These are phyloP conservation scores for Drosophila pruinosa DNA, from an alignment of 1,140 invertebrate genomes.

Conservation along the genomic window DNA sequence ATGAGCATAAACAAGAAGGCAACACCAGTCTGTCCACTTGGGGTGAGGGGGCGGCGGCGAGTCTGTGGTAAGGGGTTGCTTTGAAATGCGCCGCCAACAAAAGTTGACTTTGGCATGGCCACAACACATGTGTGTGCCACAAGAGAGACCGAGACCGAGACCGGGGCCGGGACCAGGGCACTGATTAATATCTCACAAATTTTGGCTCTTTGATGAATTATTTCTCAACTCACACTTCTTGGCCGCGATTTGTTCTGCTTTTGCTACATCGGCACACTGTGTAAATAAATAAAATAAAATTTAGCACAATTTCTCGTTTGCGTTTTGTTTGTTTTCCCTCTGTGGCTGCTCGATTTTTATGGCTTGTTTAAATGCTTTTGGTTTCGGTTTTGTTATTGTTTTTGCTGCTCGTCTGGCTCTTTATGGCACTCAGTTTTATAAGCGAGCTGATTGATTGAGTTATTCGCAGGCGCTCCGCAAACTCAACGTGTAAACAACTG, in stretches of 20 bases:
- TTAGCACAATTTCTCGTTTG: conserved; percentile 62
- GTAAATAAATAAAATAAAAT: conserved; percentile 65
- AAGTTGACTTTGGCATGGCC: conserved; percentile 66
- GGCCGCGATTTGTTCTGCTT: conserved; percentile 51
- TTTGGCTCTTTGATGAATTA: conserved; percentile 73
- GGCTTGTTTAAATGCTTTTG: conserved; percentile 60
- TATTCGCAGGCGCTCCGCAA: conserved; percentile 4
- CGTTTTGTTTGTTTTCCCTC: conserved; percentile 52
- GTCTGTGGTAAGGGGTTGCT: conserved; percentile 3
- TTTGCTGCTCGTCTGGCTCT: conserved; percentile 1
- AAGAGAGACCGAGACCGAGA: background rate
- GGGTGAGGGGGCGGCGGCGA: background rate
- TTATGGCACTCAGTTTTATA: conserved; percentile 35
- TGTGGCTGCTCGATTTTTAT: conserved; percentile 63
- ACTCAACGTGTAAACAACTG: conserved; percentile 8
- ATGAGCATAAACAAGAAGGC: conserved; percentile 49
- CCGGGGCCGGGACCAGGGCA: background rate
- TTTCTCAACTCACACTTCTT: conserved; percentile 51
- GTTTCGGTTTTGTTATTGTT: conserved; percentile 16
- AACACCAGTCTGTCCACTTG: background rate
- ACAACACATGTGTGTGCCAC: conserved; percentile 33
- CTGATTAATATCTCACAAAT: conserved; percentile 77
- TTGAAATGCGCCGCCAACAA: conserved; percentile 68
- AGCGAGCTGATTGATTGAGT: conserved; percentile 41
- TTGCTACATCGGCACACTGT: background rate